Evolutionary conservation across 1,140 invertebrate genomes (phyloP).

Genomic region (Sminthurides bifidus): DNA sequence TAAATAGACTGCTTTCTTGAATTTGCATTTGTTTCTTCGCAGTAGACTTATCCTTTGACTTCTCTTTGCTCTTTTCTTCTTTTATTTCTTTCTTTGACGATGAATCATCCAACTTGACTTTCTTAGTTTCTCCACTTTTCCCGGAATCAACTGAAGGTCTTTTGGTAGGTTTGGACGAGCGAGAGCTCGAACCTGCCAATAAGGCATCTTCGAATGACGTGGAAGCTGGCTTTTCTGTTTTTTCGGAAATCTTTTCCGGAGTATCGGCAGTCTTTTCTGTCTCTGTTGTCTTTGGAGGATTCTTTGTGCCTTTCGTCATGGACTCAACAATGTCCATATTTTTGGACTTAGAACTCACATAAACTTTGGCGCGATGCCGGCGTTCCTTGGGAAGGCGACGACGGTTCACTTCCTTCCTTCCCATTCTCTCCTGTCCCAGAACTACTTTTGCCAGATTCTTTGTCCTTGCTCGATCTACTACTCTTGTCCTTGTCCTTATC

Average conservation of each 20-base stretch:
- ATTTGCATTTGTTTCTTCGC: constrained; percentile 39
- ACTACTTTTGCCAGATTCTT: not conserved
- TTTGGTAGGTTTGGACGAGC: constrained; percentile 6
- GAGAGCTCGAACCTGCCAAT: not conserved
- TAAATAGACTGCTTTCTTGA: constrained; percentile 82
- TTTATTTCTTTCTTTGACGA: constrained; percentile 21
- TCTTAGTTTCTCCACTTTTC: constrained; percentile 28
- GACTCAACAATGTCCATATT: constrained; percentile 14
- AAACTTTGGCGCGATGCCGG: constrained; percentile 14
- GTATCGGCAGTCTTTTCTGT: constrained; percentile 31
- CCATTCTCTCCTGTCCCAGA: not conserved
- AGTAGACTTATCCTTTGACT: constrained; percentile 34
- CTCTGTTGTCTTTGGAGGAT: constrained; percentile 17
- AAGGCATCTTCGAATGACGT: constrained; percentile 4
- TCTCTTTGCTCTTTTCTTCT: constrained; percentile 37
- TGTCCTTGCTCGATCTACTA: not conserved
- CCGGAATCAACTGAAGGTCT: constrained; percentile 10
- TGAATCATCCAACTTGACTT: constrained; percentile 11
- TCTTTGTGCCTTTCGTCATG: constrained; percentile 17
- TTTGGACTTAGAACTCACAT: constrained; percentile 13
- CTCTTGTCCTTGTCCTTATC: constrained; percentile 1
- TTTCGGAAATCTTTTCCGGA: constrained; percentile 22
- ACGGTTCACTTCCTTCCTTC: constrained; percentile 2
- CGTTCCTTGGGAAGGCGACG: constrained; percentile 4
- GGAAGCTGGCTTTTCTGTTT: not conserved